These are phyloP conservation scores for Stenodema calcarata DNA, from an alignment of 2,888 invertebrate species.

Conservation along the genomic window DNA sequence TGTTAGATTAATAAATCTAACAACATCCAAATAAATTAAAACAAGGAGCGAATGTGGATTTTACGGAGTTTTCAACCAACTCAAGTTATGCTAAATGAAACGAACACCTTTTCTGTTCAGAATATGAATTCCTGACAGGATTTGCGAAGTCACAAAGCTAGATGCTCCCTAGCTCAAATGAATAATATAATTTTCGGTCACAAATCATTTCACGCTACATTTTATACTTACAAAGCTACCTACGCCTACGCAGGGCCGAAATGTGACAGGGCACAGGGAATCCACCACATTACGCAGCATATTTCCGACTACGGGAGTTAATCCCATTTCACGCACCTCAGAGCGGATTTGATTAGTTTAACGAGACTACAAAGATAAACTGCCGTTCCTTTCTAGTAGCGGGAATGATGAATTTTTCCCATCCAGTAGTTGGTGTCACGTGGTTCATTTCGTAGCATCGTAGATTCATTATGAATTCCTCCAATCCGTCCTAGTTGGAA, in stretches of 20 bases:
- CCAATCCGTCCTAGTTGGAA: neutral
- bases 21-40: too few relatives aligned
- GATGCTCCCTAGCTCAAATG: neutral
- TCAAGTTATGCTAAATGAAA: too few relatives aligned
- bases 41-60: too few relatives aligned
- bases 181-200: constrained; percentile 18
- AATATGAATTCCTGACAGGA: too few relatives aligned
- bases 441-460: neutral
- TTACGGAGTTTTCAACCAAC: too few relatives aligned
- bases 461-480: neutral
- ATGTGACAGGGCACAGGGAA: neutral
- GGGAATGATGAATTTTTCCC: neutral
- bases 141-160: too few relatives aligned
- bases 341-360: neutral
- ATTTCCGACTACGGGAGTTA: neutral
- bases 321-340: constrained; percentile 22
- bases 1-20: too few relatives aligned
- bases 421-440: neutral
- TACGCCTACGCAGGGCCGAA: neutral
- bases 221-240: neutral
- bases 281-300: neutral
- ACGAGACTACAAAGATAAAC: neutral
- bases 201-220: constrained; percentile 28
- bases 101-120: too few relatives aligned
- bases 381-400: neutral